These are phyloP conservation scores for Oryzias celebensis DNA, from an alignment of 2,113 vertebrate genomes.

Conservation along the genomic window DNA sequence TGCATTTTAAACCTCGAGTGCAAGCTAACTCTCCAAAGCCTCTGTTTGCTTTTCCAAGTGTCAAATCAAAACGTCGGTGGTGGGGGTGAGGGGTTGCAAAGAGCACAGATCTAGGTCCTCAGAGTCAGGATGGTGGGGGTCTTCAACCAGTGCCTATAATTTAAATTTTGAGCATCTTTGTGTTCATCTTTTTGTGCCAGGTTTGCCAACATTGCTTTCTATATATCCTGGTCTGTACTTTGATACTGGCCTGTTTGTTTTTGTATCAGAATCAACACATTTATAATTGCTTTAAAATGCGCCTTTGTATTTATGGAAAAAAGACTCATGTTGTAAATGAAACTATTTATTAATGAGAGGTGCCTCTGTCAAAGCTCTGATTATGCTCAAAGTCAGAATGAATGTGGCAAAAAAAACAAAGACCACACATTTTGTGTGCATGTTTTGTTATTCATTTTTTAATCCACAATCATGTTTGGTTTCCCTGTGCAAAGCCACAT, in stretches of 20 bases:
- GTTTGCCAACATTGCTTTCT: conserved; percentile 84
- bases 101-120: conserved; percentile 28
- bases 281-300: conserved; percentile 73
- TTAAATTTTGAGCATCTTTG: conserved; percentile 80
- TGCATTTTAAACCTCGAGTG: conserved; percentile 65
- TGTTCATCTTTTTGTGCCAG: conserved; percentile 84
- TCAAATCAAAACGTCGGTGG: conserved; percentile 13
- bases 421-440: conserved; percentile 75
- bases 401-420: conserved; percentile 66
- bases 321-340: conserved; percentile 72
- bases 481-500: conserved; percentile 78
- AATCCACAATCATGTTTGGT: conserved; percentile 76
- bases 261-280: conserved; percentile 66
- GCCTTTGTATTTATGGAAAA: conserved; percentile 78
- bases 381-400: conserved; percentile 49
- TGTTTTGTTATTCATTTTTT: conserved; percentile 80
- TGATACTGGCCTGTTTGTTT: conserved; percentile 69
- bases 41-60: conserved; percentile 38
- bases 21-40: conserved; percentile 79
- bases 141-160: conserved; percentile 95
- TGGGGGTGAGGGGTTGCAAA: not conserved
- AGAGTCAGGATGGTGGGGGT: conserved; percentile 52
- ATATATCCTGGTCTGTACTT: conserved; percentile 81
- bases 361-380: conserved; percentile 62
- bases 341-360: conserved; percentile 77